These are phyloP conservation scores for Cervus canadensis DNA, from an alignment of 2,113 vertebrate genomes.

Conservation along the genomic window DNA sequence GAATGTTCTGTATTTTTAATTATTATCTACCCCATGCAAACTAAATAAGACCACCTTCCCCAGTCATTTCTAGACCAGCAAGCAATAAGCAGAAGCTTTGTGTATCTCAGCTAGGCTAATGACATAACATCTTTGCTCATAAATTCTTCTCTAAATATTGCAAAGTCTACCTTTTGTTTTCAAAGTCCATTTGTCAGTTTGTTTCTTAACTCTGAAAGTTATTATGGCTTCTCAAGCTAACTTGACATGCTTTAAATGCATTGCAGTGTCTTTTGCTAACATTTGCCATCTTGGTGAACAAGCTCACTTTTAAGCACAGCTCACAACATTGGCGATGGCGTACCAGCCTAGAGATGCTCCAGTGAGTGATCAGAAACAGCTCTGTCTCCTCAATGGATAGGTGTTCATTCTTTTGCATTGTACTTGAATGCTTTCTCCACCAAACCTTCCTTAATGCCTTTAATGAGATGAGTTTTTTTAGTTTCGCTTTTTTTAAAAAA, in stretches of 20 bases:
- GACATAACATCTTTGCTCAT: neutral
- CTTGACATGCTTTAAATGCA: neutral
- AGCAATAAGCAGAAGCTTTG: neutral
- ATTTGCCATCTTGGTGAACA: too few species aligned
- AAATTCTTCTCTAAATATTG: neutral
- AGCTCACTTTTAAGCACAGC: neutral
- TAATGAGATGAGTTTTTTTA: neutral
- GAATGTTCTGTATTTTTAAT: neutral
- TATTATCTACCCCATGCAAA: neutral
- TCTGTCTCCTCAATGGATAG: neutral
- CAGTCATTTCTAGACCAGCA: neutral
- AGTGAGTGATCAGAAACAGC: rapidly evolving
- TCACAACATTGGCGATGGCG: rapidly evolving
- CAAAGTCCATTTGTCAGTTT: neutral
- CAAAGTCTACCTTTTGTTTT: neutral
- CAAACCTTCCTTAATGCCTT: neutral
- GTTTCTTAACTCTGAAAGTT: neutral
- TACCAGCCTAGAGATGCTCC: rapidly evolving
- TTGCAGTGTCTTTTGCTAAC: neutral
- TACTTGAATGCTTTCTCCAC: neutral
- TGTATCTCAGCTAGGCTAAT: neutral
- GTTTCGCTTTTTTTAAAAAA: neutral
- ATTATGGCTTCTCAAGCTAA: neutral
- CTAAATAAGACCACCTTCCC: neutral
- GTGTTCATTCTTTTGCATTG: neutral